These are phyloP conservation scores for Anhinga anhinga DNA, from an alignment of 2,113 vertebrate genomes.

Conservation along the genomic window DNA sequence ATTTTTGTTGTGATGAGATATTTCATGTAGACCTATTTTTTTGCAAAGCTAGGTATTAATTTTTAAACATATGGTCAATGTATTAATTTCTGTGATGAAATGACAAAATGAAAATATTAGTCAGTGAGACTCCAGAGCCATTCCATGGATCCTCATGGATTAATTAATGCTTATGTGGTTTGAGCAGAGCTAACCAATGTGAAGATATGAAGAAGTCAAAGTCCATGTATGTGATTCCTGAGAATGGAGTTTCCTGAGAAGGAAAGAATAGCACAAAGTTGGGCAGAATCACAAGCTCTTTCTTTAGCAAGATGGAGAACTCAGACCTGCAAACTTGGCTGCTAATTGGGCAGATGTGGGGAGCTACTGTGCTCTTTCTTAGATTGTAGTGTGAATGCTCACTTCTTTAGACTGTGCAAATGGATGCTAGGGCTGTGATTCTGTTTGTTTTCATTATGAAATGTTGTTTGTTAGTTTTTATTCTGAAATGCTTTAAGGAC, in stretches of 20 bases:
- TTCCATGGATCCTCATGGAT: background rate
- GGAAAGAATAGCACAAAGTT: background rate
- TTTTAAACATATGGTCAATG: background rate
- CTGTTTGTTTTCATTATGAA: background rate
- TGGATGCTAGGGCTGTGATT: background rate
- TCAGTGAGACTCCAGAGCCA: background rate
- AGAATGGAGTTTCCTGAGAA: background rate
- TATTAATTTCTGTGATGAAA: background rate
- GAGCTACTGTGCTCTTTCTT: background rate
- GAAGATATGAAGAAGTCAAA: background rate
- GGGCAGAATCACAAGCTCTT: background rate
- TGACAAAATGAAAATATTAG: background rate
- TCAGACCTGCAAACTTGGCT: background rate
- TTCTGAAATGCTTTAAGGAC: background rate
- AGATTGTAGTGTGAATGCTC: background rate
- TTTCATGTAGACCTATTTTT: background rate
- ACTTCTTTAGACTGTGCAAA: background rate
- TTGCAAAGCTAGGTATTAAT: background rate
- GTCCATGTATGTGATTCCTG: background rate
- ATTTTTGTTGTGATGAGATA: background rate
- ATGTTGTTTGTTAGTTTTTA: background rate
- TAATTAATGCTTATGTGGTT: background rate
- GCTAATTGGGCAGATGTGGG: background rate
- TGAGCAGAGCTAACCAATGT: background rate
- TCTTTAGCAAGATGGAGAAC: background rate